Evolutionary conservation across 2,113 vertebrate genomes (phyloP), one percentile per base, ranked within the genome.

Genomic region (Laterallus jamaicensis): DNA sequence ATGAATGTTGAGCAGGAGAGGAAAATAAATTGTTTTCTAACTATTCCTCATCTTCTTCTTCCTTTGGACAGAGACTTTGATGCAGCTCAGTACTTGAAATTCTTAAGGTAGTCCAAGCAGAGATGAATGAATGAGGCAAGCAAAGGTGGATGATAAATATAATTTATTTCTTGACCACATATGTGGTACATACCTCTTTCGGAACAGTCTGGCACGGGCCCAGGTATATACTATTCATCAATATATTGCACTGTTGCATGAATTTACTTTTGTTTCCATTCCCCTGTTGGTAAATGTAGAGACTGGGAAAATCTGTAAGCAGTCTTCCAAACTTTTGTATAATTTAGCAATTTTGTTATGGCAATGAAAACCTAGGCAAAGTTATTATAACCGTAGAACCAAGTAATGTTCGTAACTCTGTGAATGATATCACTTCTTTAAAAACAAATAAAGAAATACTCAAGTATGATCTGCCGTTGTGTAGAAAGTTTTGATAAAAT

Each of bases 81-180:
- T 75, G 56, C n/a, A 77, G 32, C 60, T 63, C 28, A 60, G 39
- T 77, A 20, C 37, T 93, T 84, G 42, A 39, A 88, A 94, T 63
- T 56, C 12, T 88, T 70, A 86, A 91, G 47, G 25, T 86, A 68
- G 25, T 75, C 52, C 21, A 49, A 82, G n/a, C 79, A 94, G 64
- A 93, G 91, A 94, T 22, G 63, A 49, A 86, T 96, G 76, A 90
- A 74, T 62, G 22, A 71, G n/a, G 19, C 22, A 83, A 70, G 52
- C 56, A 93, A 96, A 92, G 83, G 80, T 90, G 64, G 28, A 42
- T 81, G 63, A 93, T 56, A 88, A 92, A 85, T 55, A 21, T 47
- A 64, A 82, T 86, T 88, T 83, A 78, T 93, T 90, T 96, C 64
- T 90, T 86, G 66, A 86, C 64, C 52, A 68, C 60, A 81, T 86